Evolutionary conservation across 37 sponge, comb jelly and placozoan species (phyloP), one percentile per base, ranked within the genome.

Genomic region (Spongilla lacustris): DNA sequence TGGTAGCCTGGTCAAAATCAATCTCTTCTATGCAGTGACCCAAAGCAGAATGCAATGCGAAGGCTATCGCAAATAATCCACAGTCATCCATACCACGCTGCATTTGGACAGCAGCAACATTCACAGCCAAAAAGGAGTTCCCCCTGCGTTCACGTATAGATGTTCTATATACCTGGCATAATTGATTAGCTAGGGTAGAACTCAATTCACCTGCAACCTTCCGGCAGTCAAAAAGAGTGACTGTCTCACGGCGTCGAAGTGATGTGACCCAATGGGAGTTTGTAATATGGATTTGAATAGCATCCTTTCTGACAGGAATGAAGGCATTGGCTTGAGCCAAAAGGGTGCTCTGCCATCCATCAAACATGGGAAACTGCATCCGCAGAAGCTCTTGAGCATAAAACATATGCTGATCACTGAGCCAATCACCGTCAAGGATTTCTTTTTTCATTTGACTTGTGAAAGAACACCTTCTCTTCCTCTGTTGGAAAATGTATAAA

Each of bases 11-110:
- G 58, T 58, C 58, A 58, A 58, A 17, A 58, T 58, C 58, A 58
- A 58, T 58, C 58, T 58, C 58, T 58, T 58, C 58, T 58, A 58
- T 58, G 58, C 58, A 58, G 58, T 58, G 58, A 58, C 58, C 58
- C 58, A 58, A 58, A 58, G 58, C 58, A 58, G 58, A 10, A 58
- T 58, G 58, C 58, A 58, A 17, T 58, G 58, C 58, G 19, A 58
- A 58, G 58, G 58, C 58, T 58, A 58, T 58, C 58, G 58, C 58
- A 58, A 58, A 58, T 58, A 58, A 58, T 58, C 58, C 58, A 58
- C 58, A 58, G 58, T 14, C 58, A 41, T 41, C 21, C 58, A 58
- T 58, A 58, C 58, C 58, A 58, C 58, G 58, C 58, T 58, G 58
- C 58, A 58, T 58, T 58, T 58, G 58, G 58, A 58, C 58, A 58